Evolutionary conservation across 2,888 invertebrate genomes (phyloP).

Genomic region (Drosophila picticornis): DNA sequence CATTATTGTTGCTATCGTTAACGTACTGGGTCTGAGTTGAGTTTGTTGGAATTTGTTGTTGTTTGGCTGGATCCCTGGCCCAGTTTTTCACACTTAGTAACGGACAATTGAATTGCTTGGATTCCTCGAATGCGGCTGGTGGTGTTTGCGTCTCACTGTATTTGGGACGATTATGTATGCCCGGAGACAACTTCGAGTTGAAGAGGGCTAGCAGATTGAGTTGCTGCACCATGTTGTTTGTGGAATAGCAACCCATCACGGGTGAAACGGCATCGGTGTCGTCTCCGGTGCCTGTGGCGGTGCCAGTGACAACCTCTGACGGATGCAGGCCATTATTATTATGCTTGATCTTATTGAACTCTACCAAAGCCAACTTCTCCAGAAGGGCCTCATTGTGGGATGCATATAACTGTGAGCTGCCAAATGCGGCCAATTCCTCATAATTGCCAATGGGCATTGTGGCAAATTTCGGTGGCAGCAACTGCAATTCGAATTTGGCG

Average conservation of each 20-base stretch:
- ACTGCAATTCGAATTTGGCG: conserved; percentile 74
- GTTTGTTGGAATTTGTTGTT: conserved; percentile 28
- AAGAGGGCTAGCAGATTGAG: conserved; percentile 87
- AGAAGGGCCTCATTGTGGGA: conserved; percentile 76
- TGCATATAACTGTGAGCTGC: conserved; percentile 69
- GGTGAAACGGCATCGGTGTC: conserved; percentile 79
- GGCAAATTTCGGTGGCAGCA: conserved; percentile 71
- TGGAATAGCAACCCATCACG: conserved; percentile 86
- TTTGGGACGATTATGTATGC: conserved; percentile 30
- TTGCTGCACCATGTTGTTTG: conserved; percentile 86
- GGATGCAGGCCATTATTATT: conserved; percentile 72
- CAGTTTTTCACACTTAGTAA: conserved; percentile 82
- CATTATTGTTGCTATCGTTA: conserved; percentile 78
- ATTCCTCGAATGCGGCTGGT: conserved; percentile 32
- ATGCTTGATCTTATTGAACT: conserved; percentile 68
- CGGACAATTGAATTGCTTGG: conserved; percentile 58
- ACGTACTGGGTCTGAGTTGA: conserved; percentile 30
- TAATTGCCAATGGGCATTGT: conserved; percentile 64
- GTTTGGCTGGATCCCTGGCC: conserved; percentile 78
- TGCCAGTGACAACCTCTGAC: background rate
- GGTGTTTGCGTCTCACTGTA: conserved; percentile 20
- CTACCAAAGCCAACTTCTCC: conserved; percentile 81
- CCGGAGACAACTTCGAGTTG: conserved; percentile 82
- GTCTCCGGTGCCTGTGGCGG: background rate
- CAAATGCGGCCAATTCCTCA: conserved; percentile 77